Conservation (phyloP, 2,113 vertebrate species). For the Podiceps cristatus region DNA sequence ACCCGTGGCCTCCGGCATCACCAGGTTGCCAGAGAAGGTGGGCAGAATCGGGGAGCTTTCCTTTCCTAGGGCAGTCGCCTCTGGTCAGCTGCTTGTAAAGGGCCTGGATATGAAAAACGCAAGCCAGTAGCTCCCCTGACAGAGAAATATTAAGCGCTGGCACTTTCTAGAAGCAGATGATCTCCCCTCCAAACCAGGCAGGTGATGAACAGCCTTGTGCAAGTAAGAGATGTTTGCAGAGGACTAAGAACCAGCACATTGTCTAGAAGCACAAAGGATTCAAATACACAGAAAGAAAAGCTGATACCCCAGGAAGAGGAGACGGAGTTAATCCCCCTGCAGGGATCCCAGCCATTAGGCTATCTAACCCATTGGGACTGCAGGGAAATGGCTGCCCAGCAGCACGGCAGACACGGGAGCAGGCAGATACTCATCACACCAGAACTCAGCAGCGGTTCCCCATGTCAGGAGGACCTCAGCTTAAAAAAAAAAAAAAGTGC, state of each 20-base stretch:
- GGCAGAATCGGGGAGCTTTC: neutral
- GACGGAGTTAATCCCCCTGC: neutral
- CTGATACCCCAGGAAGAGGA: neutral
- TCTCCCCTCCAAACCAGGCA: neutral
- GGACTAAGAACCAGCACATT: neutral
- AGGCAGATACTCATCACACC: neutral
- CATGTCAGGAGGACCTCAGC: neutral
- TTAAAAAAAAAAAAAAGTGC: neutral
- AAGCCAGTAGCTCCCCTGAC: neutral
- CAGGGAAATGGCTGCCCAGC: neutral
- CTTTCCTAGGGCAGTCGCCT: neutral
- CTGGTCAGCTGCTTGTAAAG: neutral
- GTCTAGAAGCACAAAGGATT: neutral
- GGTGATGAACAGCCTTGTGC: neutral
- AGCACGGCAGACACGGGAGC: neutral
- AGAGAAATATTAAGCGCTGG: neutral
- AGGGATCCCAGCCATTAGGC: neutral
- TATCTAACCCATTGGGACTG: neutral
- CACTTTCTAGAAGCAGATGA: neutral
- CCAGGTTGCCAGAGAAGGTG: neutral
- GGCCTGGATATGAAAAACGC: neutral
- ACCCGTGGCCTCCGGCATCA: neutral
- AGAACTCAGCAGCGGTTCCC: neutral
- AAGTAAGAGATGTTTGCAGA: neutral
- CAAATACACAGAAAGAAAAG: neutral